These are phyloP conservation scores for Esperia sulphurella DNA, from an alignment of 2,888 invertebrate genomes.

Conservation along the genomic window DNA sequence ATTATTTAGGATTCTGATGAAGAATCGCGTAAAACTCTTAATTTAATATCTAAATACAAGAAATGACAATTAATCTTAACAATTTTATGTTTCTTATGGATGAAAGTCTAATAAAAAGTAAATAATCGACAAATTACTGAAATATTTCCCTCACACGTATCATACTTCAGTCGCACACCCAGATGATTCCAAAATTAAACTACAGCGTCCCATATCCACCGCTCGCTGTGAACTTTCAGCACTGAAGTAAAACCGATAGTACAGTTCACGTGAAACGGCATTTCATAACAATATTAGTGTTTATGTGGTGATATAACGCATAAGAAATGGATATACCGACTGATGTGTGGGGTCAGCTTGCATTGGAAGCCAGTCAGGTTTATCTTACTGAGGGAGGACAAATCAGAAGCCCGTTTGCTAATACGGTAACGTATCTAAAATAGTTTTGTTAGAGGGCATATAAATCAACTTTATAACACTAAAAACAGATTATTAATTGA, in stretches of 20 bases:
- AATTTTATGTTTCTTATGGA: background rate
- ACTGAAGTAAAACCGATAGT: conserved; percentile 48
- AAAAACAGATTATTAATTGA: no score
- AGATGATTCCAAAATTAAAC: conserved; percentile 73
- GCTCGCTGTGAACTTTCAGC: conserved; percentile 48
- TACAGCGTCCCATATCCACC: conserved; percentile 59
- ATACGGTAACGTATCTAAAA: conserved; percentile 82
- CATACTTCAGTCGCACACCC: conserved; percentile 44
- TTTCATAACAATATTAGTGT: conserved; percentile 36
- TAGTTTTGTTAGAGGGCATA: background rate
- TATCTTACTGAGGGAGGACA: conserved; percentile 90
- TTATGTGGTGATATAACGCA: conserved; percentile 22
- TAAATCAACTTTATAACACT: background rate
- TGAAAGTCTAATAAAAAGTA: conserved; percentile 1
- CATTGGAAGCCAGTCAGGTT: conserved; percentile 91
- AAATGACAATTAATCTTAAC: background rate
- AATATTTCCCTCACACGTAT: conserved; percentile 35
- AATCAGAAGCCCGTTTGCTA: conserved; percentile 89
- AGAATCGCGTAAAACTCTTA: background rate
- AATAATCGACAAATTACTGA: conserved; percentile 33
- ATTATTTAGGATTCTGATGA: background rate
- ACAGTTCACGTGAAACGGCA: conserved; percentile 21
- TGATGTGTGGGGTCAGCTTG: conserved; percentile 94
- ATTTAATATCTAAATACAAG: background rate
- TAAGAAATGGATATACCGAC: conserved; percentile 82